Evolutionary conservation across 1,140 invertebrate genomes (phyloP), one percentile per base, ranked within the genome.

Genomic region (Stegodyphus mimosarum): DNA sequence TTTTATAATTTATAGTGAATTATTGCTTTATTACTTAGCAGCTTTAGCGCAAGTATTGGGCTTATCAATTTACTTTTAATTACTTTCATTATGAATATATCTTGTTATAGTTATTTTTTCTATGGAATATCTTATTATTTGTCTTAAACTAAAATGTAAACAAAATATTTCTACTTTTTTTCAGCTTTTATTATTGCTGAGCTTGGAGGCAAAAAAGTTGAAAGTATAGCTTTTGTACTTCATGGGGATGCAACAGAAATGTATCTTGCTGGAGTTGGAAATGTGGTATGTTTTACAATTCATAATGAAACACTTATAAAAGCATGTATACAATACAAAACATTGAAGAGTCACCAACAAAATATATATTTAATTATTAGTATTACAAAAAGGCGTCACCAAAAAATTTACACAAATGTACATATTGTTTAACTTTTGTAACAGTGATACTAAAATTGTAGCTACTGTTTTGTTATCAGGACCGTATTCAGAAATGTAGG

Each of bases 191-290:
- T 78, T 17, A 80, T 80, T 55, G 84, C 84, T 18, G 77, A 86
- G 66, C 77, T 92, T 33, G 88, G 88, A 17, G 87, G 87, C 10
- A 89, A 87, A 18, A 90, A 90, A 83, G 90, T 91, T 48, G 88
- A 89, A 11, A 91, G 90, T 86, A 88, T 92, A 71, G 91, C 90
- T 9, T 87, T 92, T 55, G 87, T 92, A 2, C 87, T 92, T 53
- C 90, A 91, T 87, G 90, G 90, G 78, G 88, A 90, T 74, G 90
- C 89, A 73, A 87, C 88, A 6, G 89, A 90, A 72, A 89, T 86
- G 15, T 80, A 74, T 75, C 63, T 86, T 60, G 52, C 84, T 67
- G 84, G 76, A 55, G 49, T 66, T 15, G 77, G 77, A 13, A 69
- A 86, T n/a, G 60, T 49, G 13, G 83, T 86, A 86, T 15, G 84